Base-by-base conservation (phyloP, 1,140 invertebrate genomes). In the Bilobella aurantiaca region DNA sequence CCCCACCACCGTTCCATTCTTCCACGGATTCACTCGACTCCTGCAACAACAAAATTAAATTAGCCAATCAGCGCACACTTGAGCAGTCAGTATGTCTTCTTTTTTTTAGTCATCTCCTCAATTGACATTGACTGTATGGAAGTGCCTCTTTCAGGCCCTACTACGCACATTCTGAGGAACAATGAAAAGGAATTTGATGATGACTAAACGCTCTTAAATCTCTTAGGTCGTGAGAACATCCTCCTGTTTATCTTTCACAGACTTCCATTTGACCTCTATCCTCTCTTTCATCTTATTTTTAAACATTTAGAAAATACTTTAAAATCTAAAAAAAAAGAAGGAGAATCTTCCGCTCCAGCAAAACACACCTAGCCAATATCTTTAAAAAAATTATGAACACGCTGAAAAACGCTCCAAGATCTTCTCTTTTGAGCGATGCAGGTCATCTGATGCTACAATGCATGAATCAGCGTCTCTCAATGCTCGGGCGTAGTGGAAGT, bases 11-110 rank as follows among this genome's bases (percentile, higher is more conserved):
- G n/a, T n/a, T n/a, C n/a, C n/a, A n/a, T 37, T 60, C 46, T n/a
- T 63, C 49, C 21, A 14, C 42, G 1, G 62, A 65, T 16, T 49
- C 49, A 57, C 23, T 57, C 27, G 65, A 63, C 65, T 67, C 65
- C 65, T 67, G 61, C 25, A 61, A 58, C 23, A 18, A 34, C 23
- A 64, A 32, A 31, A 29, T 23, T 63, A 31, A 49, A 56, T 31
- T 27, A 34, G 5, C 3, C 8, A 42, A 16, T 28, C 3, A 1
- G 14, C 27, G 25, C 3, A 27, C 23, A 34, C 25, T 42, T 29
- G n/a, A 42, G 25, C 37, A 42, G 42, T 2, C 32, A 62, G 32
- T 3, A 23, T 28, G 1, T 32, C 23, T 28, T 59, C 27, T 23
- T 59, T 28, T 30, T 32, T 23, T 59, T 59, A n/a, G 1, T 31